phyloP scores from a whole-genome alignment of 2,888 invertebrate species.

The Papilio protenor region DNA sequence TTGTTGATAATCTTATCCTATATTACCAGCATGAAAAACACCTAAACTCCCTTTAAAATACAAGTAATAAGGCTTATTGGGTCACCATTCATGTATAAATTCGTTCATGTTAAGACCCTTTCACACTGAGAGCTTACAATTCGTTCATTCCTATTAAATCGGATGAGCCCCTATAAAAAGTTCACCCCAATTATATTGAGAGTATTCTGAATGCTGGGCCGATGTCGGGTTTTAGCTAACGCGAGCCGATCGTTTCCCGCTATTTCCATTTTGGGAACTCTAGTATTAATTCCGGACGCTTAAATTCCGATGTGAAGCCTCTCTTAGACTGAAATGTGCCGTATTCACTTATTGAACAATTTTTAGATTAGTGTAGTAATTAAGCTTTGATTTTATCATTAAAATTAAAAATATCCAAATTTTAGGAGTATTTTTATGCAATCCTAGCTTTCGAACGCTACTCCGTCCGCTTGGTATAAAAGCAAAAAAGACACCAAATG shows the following conservation, averaged over 20 bases:
- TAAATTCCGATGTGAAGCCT: not conserved
- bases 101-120: constrained; percentile 5
- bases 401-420: not conserved
- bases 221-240: constrained; percentile 24
- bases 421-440: too few species aligned
- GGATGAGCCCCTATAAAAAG: constrained; percentile 27
- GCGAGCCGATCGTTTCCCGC: constrained; percentile 1
- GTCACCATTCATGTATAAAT: constrained; percentile 24
- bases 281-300: constrained; percentile 26
- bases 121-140: constrained; percentile 26
- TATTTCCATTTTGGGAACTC: constrained; percentile 16
- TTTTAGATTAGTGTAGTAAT: not conserved
- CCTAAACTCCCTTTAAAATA: not conserved
- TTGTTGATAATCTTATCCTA: too few species aligned
- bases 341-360: not conserved
- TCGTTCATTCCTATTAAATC: constrained; percentile 26
- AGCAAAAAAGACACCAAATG: too few species aligned
- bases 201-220: constrained; percentile 16
- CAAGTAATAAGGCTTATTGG: constrained; percentile 3
- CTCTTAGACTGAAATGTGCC: not conserved
- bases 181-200: constrained; percentile 30
- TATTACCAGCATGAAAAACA: not conserved
- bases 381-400: not conserved
- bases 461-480: too few species aligned
- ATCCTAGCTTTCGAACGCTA: too few species aligned